phyloP scores from a whole-genome alignment of 1,140 invertebrate species.

The Macrostomum lignano region DNA sequence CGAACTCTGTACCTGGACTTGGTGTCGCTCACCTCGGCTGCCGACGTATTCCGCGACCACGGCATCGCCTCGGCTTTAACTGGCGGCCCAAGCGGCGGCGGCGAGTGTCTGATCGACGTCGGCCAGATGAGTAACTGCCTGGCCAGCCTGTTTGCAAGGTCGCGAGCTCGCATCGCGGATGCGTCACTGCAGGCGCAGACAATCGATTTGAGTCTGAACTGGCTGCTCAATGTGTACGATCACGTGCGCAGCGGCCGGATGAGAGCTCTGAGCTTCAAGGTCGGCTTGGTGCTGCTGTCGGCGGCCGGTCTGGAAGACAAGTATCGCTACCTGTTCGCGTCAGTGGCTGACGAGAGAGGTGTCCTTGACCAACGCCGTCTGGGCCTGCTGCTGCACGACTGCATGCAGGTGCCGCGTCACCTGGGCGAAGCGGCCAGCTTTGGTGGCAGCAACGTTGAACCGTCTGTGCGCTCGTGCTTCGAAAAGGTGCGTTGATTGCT shows the following conservation, averaged over 20 bases:
- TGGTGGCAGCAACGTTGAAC: constrained; percentile 94
- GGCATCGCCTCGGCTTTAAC: not conserved
- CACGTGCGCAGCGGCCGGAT: constrained; percentile 83
- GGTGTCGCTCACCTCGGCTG: not conserved
- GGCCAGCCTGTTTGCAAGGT: constrained; percentile 53
- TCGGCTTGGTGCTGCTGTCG: constrained; percentile 58
- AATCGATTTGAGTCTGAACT: constrained; percentile 79
- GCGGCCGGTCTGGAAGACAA: too few species aligned
- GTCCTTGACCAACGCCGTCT: constrained; percentile 73
- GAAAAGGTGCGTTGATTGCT: constrained; percentile 22
- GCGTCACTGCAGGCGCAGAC: constrained; percentile 45
- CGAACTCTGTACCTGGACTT: constrained; percentile 46
- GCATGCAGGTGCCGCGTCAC: constrained; percentile 67
- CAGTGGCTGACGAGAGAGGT: constrained; percentile 65
- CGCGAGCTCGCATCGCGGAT: constrained; percentile 38
- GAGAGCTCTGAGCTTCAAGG: constrained; percentile 85
- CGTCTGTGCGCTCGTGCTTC: constrained; percentile 81
- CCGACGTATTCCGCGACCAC: not conserved
- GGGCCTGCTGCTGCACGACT: constrained; percentile 70
- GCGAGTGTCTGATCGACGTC: constrained; percentile 71
- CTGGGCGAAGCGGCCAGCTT: constrained; percentile 87
- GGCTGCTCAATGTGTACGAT: constrained; percentile 91
- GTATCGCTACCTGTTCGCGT: not conserved
- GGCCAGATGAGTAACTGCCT: constrained; percentile 75
- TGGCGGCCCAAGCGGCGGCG: constrained; percentile 52